Evolutionary conservation across 2,113 vertebrate species (phyloP), one percentile per base, ranked within the genome.

Genomic region (Pangasianodon gigas): DNA sequence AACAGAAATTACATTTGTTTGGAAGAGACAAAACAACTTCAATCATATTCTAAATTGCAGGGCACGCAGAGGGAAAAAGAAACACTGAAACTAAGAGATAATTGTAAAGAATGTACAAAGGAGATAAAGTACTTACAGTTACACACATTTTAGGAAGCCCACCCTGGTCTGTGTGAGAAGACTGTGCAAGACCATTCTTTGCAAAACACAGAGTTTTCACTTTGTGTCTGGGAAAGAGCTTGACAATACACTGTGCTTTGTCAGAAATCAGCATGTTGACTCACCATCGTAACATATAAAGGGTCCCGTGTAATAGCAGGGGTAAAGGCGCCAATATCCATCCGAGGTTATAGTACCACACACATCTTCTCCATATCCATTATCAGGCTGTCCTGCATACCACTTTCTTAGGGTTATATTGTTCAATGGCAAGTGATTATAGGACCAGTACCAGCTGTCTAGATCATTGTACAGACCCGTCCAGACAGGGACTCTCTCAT

Each of bases 251-350:
- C 21, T 18, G 29, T n/a, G 11, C 65, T 14, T 67, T 10, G n/a
- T n/a, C 65, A 67, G n/a, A 65, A 65, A 65, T 65, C 26, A 29
- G 62, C 62, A 65, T 41, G 14, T 41, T 37, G 19, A 52, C 89
- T 92, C 80, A 89, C 91, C 89, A 41, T 92, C 80, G 60, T 90
- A 92, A 74, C 91, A 92, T 8, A 92, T 19, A 54, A 82, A 90
- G 14, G 10, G 11, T 5, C 1, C 19, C 24, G 0, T 2, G 0
- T n/a, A 1, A 4, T 0, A 32, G 79, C 90, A 92, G 19, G 21
- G 6, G 32, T 6, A 2, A 44, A 24, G 18, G 0, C 11, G 0
- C 60, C 88, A 92, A 1, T 24, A 0, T 14, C 88, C 88, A 46
- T 5, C 18, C 4, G 0, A 1, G 2, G 4, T 2, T 80, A 90